Evolutionary conservation across 2,797 vertebrate species (phyloP).

Genomic region (Characodon lateralis): DNA sequence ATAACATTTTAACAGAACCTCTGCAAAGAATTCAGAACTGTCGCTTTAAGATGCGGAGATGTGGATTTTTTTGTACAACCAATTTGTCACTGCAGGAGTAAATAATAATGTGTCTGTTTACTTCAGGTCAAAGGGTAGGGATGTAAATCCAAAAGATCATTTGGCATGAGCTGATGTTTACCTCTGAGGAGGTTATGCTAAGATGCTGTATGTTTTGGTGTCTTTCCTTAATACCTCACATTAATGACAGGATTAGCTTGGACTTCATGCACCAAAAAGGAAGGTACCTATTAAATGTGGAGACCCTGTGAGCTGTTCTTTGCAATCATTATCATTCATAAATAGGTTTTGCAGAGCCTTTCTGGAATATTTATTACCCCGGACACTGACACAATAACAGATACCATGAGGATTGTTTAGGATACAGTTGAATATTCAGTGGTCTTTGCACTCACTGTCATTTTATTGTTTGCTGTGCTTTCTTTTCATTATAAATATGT

Average conservation of each 20-base stretch:
- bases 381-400: conserved; percentile 7
- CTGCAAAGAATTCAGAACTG: neutral
- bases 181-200: conserved; percentile 44
- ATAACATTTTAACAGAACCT: neutral
- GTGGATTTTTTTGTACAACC: conserved; percentile 34
- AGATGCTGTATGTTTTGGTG: conserved; percentile 41
- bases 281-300: conserved; percentile 52
- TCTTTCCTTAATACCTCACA: conserved; percentile 31
- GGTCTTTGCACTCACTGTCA: conserved; percentile 1
- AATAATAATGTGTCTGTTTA: conserved; percentile 58
- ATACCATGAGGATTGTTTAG: conserved; percentile 7
- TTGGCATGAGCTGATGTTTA: conserved; percentile 41
- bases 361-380: conserved; percentile 27
- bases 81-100: conserved; percentile 50
- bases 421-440: neutral
- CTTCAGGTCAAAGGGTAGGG: conserved; percentile 54
- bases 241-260: conserved; percentile 50
- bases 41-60: conserved; percentile 30
- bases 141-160: conserved; percentile 49
- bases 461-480: conserved; percentile 23
- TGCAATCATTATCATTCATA: conserved; percentile 36
- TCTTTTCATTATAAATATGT: conserved; percentile 7
- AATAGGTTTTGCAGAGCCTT: conserved; percentile 5
- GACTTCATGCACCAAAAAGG: conserved; percentile 42
- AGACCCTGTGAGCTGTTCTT: conserved; percentile 37